A percentile compares a stretch with the other conserved stretches of the same genome.
phyloP scores from a whole-genome alignment of 1,140 invertebrate genomes.

The Drosophila kepulauana region DNA sequence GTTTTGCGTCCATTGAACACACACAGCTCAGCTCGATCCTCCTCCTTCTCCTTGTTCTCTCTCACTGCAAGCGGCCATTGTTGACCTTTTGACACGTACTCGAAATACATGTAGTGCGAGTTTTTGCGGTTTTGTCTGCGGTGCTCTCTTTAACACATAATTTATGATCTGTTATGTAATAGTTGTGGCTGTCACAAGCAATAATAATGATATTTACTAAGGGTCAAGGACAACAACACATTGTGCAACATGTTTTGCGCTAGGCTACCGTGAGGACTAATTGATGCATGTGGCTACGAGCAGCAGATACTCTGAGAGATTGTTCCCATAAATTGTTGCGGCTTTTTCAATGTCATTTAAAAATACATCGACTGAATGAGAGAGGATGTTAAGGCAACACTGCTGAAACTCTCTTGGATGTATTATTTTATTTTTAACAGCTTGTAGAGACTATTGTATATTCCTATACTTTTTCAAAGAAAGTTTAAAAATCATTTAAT shows the following conservation, averaged over 20 bases:
- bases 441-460: no score
- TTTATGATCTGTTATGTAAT: slow-evolving; percentile 71
- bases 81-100: slow-evolving; percentile 65
- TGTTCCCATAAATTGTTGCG: background rate
- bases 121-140: slow-evolving; percentile 42
- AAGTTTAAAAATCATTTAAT: no score
- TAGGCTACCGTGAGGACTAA: slow-evolving; percentile 38
- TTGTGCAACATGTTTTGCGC: slow-evolving; percentile 38
- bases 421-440: no score
- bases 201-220: slow-evolving; percentile 20
- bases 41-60: background rate
- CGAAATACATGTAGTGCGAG: slow-evolving; percentile 24
- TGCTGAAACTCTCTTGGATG: no score
- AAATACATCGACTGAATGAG: no score
- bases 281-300: slow-evolving; percentile 11
- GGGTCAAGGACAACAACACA: slow-evolving; percentile 50
- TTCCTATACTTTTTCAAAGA: no score
- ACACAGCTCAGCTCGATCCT: slow-evolving; percentile 26
- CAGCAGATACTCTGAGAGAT: background rate
- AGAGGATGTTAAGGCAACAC: no score
- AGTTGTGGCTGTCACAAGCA: slow-evolving; percentile 25
- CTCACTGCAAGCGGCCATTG: slow-evolving; percentile 66
- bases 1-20: slow-evolving; percentile 52
- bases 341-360: background rate
- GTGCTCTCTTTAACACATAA: slow-evolving; percentile 43